Evolutionary conservation across 2,113 vertebrate species (phyloP), one percentile per base, ranked within the genome.

Genomic region (Nesospiza acunhae): DNA sequence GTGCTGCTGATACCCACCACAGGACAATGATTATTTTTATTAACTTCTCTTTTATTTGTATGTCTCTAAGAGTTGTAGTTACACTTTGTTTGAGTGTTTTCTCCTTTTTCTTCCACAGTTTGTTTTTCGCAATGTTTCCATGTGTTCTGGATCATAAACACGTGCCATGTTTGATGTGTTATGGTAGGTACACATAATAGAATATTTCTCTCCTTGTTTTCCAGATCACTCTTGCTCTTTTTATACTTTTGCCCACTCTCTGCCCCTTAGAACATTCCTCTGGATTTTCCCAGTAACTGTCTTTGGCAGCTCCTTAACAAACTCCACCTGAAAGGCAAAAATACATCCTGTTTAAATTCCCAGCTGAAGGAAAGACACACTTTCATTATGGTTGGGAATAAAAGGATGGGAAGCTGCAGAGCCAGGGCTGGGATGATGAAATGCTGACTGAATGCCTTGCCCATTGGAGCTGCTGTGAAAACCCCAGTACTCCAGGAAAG

Each of bases 251-350:
- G 19, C 90, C 98, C 98, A 98, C 78, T 98, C 98, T 82, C 91
- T 97, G 49, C 90, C 97, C 87, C 93, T 97, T 60, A 98, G 94
- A 62, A 97, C 94, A 3, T 78, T 95, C 77, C 98, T 96, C 74
- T 96, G 93, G 50, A 98, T 97, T 97, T 99, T 99, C 22, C 98
- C 98, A 63, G 96, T 97, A 47, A 93, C 16, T 0, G 97, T 98
- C 91, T 99, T 98, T 17, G 98, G 98, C 30, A 99, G 97, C 27
- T 97, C 94, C 59, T 92, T 94, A 90, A 98, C 98, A 95, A 98
- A 98, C 70, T 99, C 98, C 44, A 98, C 89, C 98, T 98, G 92
- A 23, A 79, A 78, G 56, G 33, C 16, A 44, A 86, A 95, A 91
- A 68, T 30, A 28, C 16, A 17, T 76, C 74, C 17, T 53, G 16